A percentile compares a stretch with the other conserved stretches of the same genome.
These are phyloP conservation scores for Melipona beecheii DNA, from an alignment of 2,888 invertebrate species.

Conservation along the genomic window DNA sequence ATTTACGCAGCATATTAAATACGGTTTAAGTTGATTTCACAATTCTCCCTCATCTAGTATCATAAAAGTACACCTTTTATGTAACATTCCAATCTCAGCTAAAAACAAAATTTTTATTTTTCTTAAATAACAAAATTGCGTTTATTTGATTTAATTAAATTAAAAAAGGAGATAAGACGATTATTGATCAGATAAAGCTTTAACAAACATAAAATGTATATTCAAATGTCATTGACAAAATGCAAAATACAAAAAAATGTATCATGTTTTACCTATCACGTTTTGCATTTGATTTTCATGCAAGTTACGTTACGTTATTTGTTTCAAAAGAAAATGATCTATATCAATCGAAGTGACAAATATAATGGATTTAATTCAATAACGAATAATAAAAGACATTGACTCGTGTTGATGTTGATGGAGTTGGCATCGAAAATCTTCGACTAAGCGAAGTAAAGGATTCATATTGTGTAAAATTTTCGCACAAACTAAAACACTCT, in stretches of 20 bases:
- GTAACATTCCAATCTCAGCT: background rate
- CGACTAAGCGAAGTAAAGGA: no score
- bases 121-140: background rate
- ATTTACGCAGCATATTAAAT: background rate
- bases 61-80: background rate
- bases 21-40: constrained; percentile 30
- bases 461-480: no score
- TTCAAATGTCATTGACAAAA: background rate
- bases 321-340: no score
- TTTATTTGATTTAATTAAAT: background rate
- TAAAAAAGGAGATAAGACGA: background rate
- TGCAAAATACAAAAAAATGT: background rate
- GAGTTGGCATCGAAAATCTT: no score
- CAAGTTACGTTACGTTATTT: background rate
- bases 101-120: background rate
- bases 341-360: no score
- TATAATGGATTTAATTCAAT: no score
- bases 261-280: background rate
- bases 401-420: no score
- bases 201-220: background rate
- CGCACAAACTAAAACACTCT: no score
- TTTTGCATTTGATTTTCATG: background rate
- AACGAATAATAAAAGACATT: no score
- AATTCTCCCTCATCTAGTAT: constrained; percentile 30
- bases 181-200: background rate